These are phyloP conservation scores for Hydrolagus colliei DNA, from an alignment of 2,797 vertebrate genomes.

Conservation along the genomic window DNA sequence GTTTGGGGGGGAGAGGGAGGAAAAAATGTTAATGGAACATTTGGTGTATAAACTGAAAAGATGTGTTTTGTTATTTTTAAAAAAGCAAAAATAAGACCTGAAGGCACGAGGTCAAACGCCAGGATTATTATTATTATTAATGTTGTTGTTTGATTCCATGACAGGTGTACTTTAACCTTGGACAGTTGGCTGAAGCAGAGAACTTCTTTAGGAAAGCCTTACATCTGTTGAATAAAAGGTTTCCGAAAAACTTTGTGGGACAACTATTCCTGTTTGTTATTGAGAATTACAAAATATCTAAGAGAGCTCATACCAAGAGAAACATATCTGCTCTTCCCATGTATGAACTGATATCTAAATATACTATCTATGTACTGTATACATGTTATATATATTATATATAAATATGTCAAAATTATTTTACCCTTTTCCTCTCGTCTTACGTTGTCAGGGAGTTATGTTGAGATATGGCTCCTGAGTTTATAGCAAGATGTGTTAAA, in stretches of 20 bases:
- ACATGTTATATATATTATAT: too few relatives aligned
- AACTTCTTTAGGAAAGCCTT: not conserved
- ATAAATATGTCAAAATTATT: not conserved
- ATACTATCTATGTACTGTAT: not conserved
- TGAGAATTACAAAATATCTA: constrained; percentile 8
- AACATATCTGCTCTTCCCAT: not conserved
- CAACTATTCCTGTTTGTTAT: not conserved
- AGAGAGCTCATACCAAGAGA: not conserved
- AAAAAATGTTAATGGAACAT: too few relatives aligned
- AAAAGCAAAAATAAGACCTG: too few relatives aligned
- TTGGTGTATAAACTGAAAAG: too few relatives aligned
- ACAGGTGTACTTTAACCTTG: not conserved
- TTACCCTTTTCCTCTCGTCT: not conserved
- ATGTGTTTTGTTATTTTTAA: too few relatives aligned
- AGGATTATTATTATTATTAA: not conserved
- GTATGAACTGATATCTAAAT: constrained; percentile 16
- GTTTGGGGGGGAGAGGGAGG: too few relatives aligned
- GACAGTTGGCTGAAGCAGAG: not conserved
- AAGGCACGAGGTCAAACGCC: too few relatives aligned
- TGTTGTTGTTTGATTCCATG: not conserved
- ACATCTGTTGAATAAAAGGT: constrained; percentile 1
- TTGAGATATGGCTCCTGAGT: too few relatives aligned
- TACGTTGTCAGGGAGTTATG: too few relatives aligned
- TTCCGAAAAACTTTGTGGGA: not conserved
- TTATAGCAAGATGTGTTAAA: too few relatives aligned